These are phyloP conservation scores for Chloroceryle amazona DNA, from an alignment of 2,797 vertebrate species.

Conservation along the genomic window DNA sequence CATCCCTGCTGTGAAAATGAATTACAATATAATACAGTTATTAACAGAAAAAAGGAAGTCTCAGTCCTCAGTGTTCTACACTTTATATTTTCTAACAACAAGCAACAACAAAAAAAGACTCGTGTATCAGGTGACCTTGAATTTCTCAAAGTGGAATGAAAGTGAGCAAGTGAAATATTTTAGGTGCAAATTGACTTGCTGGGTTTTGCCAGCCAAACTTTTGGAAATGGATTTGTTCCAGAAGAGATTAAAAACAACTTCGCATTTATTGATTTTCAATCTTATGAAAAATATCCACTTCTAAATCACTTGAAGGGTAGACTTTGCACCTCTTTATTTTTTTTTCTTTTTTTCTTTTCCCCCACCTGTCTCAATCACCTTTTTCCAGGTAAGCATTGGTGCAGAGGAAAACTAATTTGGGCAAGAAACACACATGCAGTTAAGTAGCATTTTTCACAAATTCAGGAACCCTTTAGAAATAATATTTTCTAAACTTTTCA, in stretches of 20 bases:
- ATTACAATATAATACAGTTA: conserved; percentile 59
- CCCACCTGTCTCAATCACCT: neutral
- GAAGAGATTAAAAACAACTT: neutral
- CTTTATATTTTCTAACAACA: neutral
- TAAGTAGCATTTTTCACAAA: neutral
- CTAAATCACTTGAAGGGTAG: neutral
- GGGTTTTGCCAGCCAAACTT: neutral
- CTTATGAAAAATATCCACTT: neutral
- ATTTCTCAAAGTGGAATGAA: neutral
- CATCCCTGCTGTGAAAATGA: conserved; percentile 62
- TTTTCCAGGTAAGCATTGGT: neutral
- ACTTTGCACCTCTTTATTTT: neutral
- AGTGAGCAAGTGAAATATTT: neutral
- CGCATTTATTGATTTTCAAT: neutral
- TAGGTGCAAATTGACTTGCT: neutral
- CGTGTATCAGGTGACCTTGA: neutral
- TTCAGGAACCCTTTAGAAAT: neutral
- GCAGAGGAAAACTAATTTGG: neutral
- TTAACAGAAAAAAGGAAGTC: conserved; percentile 1
- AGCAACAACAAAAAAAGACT: neutral
- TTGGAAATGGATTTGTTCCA: neutral
- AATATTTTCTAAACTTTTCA: neutral
- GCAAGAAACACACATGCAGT: neutral
- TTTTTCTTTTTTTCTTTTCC: neutral
- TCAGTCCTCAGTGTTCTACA: neutral